phyloP scores from a whole-genome alignment of 1,140 invertebrate species.

The Sinella curviseta region DNA sequence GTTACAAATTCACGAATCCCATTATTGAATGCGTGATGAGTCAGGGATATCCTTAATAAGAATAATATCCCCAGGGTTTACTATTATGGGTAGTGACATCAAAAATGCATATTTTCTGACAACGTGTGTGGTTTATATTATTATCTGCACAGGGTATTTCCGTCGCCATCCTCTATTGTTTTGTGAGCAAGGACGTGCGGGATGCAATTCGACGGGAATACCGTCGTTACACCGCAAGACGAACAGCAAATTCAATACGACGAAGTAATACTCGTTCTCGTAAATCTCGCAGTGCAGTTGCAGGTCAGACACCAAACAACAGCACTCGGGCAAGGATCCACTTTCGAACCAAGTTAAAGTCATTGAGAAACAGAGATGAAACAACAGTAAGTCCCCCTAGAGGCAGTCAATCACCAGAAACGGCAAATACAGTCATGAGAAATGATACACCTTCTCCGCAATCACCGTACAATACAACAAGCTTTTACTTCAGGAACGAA shows the following conservation, averaged over 20 bases:
- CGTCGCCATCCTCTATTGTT: slow-evolving; percentile 60
- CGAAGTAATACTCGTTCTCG: not conserved
- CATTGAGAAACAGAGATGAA: not conserved
- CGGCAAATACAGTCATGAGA: not conserved
- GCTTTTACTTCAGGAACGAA: not conserved
- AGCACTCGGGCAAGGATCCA: not conserved
- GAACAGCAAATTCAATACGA: slow-evolving; percentile 20
- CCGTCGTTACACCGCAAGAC: slow-evolving; percentile 32
- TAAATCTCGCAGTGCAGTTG: not conserved
- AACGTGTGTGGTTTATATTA: slow-evolving; percentile 11
- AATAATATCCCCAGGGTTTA: no score
- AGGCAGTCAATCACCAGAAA: not conserved
- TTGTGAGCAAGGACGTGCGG: slow-evolving; percentile 59
- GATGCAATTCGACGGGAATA: slow-evolving; percentile 48
- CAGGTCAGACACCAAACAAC: not conserved
- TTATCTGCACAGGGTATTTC: slow-evolving; percentile 56
- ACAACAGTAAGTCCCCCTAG: not conserved
- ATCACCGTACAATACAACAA: not conserved
- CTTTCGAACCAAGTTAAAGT: not conserved
- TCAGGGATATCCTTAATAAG: no score
- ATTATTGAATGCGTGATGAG: no score
- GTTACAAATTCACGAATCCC: no score
- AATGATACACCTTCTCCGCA: not conserved
- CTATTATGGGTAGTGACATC: not conserved
- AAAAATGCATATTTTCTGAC: not conserved